These are phyloP conservation scores for Trachurus trachurus DNA, from an alignment of 2,797 vertebrate species.

Conservation along the genomic window DNA sequence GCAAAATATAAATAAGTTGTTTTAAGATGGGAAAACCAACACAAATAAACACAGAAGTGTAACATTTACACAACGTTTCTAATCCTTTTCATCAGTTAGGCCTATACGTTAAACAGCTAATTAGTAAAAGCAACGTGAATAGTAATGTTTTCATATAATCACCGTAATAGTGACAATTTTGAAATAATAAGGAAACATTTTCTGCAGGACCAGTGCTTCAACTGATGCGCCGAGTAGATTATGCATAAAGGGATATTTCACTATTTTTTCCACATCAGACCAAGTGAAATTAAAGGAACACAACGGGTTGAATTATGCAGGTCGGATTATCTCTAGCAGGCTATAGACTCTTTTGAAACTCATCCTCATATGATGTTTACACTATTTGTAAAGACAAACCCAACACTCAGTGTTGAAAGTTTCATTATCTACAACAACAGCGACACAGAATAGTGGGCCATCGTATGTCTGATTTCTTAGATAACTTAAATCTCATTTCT, in stretches of 20 bases:
- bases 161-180: too few species aligned
- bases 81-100: too few species aligned
- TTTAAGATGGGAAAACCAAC: not conserved
- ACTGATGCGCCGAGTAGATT: too few species aligned
- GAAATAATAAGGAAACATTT: too few species aligned
- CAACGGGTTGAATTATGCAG: not conserved
- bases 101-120: too few species aligned
- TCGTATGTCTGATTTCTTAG: not conserved
- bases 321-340: not conserved
- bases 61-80: not conserved
- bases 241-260: too few species aligned
- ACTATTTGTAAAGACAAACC: not conserved
- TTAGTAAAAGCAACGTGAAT: too few species aligned
- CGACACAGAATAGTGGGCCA: not conserved
- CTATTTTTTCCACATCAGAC: not conserved
- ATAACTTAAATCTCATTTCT: rapidly evolving
- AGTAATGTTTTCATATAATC: too few species aligned
- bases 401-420: not conserved
- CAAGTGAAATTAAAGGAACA: not conserved
- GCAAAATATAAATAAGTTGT: slow-evolving; percentile 21
- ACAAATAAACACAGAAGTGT: not conserved
- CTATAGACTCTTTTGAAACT: not conserved
- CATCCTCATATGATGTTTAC: not conserved
- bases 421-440: not conserved
- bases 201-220: too few species aligned